These are phyloP conservation scores for Pollachius pollachius DNA, from an alignment of 2,113 vertebrate genomes.

Conservation along the genomic window DNA sequence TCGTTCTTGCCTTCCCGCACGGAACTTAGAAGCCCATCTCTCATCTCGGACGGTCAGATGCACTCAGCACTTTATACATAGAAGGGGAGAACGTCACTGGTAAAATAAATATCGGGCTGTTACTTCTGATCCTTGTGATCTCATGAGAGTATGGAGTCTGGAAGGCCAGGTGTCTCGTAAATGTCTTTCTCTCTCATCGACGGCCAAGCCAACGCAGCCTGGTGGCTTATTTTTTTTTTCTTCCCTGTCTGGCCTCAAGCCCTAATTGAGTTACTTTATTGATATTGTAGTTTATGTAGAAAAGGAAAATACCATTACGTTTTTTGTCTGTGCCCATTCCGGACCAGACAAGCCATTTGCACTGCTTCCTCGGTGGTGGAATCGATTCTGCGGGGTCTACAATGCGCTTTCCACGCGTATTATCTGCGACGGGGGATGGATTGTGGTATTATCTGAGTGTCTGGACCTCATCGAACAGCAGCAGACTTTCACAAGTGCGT, in stretches of 20 bases:
- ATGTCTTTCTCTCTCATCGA: slow-evolving; percentile 10
- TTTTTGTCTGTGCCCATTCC: neutral
- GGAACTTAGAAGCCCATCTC: neutral
- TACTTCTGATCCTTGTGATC: slow-evolving; percentile 27
- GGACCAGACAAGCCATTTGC: slow-evolving; percentile 5
- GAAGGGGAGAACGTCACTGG: slow-evolving; percentile 15
- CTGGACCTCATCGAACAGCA: too few species aligned
- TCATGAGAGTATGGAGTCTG: slow-evolving; percentile 16
- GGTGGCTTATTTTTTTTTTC: too few species aligned
- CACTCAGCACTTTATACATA: slow-evolving; percentile 28
- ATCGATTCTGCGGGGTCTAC: neutral
- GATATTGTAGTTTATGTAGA: slow-evolving; percentile 16
- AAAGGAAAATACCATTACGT: slow-evolving; percentile 11
- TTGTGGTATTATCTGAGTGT: too few species aligned
- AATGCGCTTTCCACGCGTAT: too few species aligned
- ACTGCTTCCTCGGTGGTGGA: neutral
- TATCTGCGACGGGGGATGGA: too few species aligned
- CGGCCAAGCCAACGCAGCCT: neutral
- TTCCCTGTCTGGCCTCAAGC: slow-evolving; percentile 12
- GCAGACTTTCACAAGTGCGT: too few species aligned
- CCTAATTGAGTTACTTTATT: slow-evolving; percentile 31
- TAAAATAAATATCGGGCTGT: slow-evolving; percentile 24
- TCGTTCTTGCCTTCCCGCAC: neutral
- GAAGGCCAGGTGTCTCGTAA: slow-evolving; percentile 26
- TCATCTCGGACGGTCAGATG: slow-evolving; percentile 20